Percentiles rank a stretch among this genome's conserved stretches.
Evolutionary conservation across 2,888 invertebrate genomes (phyloP).

Genomic region (Tolmerus cingulatus): DNA sequence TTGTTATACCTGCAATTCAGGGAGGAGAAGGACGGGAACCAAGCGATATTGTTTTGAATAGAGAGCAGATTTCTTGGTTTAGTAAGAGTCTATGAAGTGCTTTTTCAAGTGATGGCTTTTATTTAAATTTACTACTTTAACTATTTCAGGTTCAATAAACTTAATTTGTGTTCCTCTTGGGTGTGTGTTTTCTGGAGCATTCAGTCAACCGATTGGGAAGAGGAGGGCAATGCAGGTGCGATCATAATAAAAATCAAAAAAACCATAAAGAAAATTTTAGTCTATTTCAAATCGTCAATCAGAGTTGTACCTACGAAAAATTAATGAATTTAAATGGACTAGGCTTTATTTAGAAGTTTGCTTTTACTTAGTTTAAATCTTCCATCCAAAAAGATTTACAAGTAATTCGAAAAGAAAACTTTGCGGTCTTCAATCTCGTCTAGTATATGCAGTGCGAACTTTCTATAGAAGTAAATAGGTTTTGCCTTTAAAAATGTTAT

Average conservation of each 20-base stretch:
- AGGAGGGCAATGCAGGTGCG: slow-evolving; percentile 75
- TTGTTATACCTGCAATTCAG: slow-evolving; percentile 78
- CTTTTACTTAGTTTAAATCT: too few species aligned
- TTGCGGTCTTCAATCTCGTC: too few species aligned
- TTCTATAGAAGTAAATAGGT: too few species aligned
- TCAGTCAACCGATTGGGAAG: slow-evolving; percentile 77
- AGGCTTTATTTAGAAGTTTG: too few species aligned
- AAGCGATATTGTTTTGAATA: slow-evolving; percentile 66
- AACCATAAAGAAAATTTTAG: too few species aligned
- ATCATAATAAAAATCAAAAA: not conserved
- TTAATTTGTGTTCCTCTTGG: slow-evolving; percentile 82
- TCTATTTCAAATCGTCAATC: too few species aligned
- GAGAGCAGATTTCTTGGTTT: slow-evolving; percentile 77
- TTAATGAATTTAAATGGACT: too few species aligned
- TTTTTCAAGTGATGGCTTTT: not conserved
- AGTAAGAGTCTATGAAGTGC: slow-evolving; percentile 63
- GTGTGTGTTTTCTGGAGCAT: slow-evolving; percentile 75
- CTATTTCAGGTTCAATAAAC: slow-evolving; percentile 76
- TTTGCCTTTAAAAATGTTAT: too few species aligned
- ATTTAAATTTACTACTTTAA: not conserved
- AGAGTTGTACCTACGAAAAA: too few species aligned
- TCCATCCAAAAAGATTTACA: too few species aligned
- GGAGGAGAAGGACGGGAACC: slow-evolving; percentile 63
- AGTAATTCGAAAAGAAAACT: too few species aligned
- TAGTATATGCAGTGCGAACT: too few species aligned